Base-by-base conservation (phyloP, 1,140 invertebrate genomes). In the Aphelenchoides besseyi region DNA sequence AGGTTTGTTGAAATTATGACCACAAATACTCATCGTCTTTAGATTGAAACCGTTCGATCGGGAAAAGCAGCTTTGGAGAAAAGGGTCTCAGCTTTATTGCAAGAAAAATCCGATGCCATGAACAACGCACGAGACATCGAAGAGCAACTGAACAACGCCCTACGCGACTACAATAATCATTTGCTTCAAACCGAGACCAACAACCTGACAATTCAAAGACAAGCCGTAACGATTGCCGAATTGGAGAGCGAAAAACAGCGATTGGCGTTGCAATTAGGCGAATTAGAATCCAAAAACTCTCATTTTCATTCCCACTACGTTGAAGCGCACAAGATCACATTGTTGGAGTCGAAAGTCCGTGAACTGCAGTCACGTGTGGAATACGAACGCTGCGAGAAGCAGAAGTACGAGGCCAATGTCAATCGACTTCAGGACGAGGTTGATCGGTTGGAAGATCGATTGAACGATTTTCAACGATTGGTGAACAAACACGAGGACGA, bases 1-100 rank as follows among this genome's bases (percentile, higher is more conserved):
- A 66, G 32, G 63, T 66, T 12, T 2, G 30, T 66, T 66, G 30
- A 26, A 41, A 1, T 16, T 30, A 1, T 29, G 18, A 41, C 63
- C n/a, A 8, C 63, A 33, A 55, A 66, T 1, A 8, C 5, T 23
- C n/a, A n/a, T 33, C 12, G n/a, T 29, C 12, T 66, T 66, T 32
- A 66, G 63, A 66, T 66, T 53, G 63, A 66, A 35, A 66, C 30
- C 63, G 12, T 66, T 28, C 63, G 63, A 1, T 12, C 12, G 26
- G 63, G 28, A 0, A 66, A 66, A 37, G 30, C 30, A 3, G 16
- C 63, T 12, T 37, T 66, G 1, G 63, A 66, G 30, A 12, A 66
- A 29, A 26, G 63, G 12, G 63, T 66, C 36, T 12, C 9, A 2
- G 32, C 30, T 12, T 33, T 66, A 12, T 32, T 66, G 32, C 36